Evolutionary conservation across 2,113 vertebrate genomes (phyloP), one percentile per base, ranked within the genome.

Genomic region (Myanophis thanlyinensis): DNA sequence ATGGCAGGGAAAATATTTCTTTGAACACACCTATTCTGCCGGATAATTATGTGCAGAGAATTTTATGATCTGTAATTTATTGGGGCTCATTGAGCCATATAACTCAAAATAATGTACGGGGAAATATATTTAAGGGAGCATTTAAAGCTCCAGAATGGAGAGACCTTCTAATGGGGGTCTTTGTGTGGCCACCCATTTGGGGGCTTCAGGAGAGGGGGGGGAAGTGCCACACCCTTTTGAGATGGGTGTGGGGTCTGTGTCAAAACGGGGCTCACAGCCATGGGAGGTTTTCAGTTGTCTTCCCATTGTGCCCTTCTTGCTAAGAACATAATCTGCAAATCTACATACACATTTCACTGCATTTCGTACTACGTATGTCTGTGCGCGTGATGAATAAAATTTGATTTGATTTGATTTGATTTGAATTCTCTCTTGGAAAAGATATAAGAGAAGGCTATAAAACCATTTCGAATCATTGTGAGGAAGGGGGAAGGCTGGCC

Each of bases 11-110:
- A 97, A 97, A 98, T 98, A 98, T 98, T 98, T 98, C 97, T 98
- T 97, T 97, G 96, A 96, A 95, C 94, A 30, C 67, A 48, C 93
- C 96, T 97, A 97, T 98, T 98, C 97, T 96, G 97, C 4, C 87
- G 85, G 97, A 97, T 97, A 97, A 97, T 97, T 97, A 98, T 97
- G 97, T 95, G 96, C 96, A 47, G 47, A 56, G 96, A 96, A 94
- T 97, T 98, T 98, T 98, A 98, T 97, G 97, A 96, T 96, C 96
- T 94, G 96, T 98, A 98, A 98, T 98, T 98, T 98, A 98, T 98
- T 97, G 97, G 97, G 96, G 95, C 96, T 98, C 97, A 97, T 98
- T 97, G 97, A 97, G 97, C 89, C 96, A 95, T 97, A 97, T 97
- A 98, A 98, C 97, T 98, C 97, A 98, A 97, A 98, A 97, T 95